A percentile compares a stretch with the other conserved stretches of the same genome.
phyloP scores from a whole-genome alignment of 2,113 vertebrate genomes.

The Probosciger aterrimus region DNA sequence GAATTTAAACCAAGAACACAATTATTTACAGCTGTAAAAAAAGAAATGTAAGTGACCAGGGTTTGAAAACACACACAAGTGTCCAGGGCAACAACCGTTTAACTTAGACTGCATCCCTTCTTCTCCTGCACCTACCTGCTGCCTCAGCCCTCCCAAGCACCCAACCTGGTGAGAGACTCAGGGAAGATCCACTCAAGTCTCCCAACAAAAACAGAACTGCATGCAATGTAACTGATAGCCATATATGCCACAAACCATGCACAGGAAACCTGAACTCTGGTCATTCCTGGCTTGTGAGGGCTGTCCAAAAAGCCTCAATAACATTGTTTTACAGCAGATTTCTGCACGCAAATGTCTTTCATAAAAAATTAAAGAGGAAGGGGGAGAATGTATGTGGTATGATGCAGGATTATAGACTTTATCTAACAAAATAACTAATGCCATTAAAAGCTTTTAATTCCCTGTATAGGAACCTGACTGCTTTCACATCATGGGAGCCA shows the following conservation, averaged over 20 bases:
- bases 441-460: not conserved
- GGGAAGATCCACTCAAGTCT: not conserved
- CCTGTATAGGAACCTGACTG: not conserved
- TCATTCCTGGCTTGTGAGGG: not conserved
- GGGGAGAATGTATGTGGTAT: fast-evolving
- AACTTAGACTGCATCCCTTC: no score
- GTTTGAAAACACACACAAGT: not conserved
- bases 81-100: not conserved
- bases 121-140: not conserved
- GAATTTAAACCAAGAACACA: not conserved
- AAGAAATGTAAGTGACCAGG: no score
- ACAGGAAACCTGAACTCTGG: not conserved
- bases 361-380: not conserved
- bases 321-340: not conserved
- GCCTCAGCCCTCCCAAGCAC: not conserved
- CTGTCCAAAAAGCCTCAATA: not conserved
- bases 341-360: not conserved
- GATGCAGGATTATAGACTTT: not conserved
- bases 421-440: not conserved
- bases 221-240: fast-evolving
- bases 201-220: not conserved
- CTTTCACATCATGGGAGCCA: fast-evolving
- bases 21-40: not conserved
- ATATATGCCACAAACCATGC: not conserved
- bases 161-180: fast-evolving